phyloP scores from a whole-genome alignment of 2,888 invertebrate genomes.

The Tryphoninae sp. region DNA sequence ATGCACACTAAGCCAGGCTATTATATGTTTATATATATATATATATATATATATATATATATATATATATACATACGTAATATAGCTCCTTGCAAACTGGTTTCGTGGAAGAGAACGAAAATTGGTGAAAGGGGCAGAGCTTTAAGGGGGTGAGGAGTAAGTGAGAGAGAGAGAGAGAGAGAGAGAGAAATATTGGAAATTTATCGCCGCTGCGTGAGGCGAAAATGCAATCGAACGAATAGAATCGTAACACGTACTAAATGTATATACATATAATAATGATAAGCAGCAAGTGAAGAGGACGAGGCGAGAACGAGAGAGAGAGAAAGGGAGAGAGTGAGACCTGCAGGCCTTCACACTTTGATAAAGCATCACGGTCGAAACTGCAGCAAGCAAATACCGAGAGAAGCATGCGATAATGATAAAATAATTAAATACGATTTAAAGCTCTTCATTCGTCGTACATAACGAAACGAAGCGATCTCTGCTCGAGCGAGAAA shows the following conservation, averaged over 20 bases:
- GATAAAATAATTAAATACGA: no score
- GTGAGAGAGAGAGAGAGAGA: slow-evolving; percentile 30
- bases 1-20: background rate
- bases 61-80: background rate
- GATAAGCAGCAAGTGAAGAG: background rate
- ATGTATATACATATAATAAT: slow-evolving; percentile 16
- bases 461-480: no score
- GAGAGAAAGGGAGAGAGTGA: background rate
- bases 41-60: background rate
- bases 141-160: background rate
- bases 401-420: background rate
- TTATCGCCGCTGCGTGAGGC: slow-evolving; percentile 56
- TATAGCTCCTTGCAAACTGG: background rate
- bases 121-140: background rate
- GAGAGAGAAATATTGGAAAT: slow-evolving; percentile 43
- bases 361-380: slow-evolving; percentile 25
- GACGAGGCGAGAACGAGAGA: background rate
- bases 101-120: background rate
- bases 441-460: no score
- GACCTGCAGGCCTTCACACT: background rate
- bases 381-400: background rate
- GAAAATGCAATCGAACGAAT: slow-evolving; percentile 47
- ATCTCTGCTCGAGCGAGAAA: no score
- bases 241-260: slow-evolving; percentile 33
- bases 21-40: background rate